Conservation (phyloP, 2,888 invertebrate species). For the Junonia oenone region DNA sequence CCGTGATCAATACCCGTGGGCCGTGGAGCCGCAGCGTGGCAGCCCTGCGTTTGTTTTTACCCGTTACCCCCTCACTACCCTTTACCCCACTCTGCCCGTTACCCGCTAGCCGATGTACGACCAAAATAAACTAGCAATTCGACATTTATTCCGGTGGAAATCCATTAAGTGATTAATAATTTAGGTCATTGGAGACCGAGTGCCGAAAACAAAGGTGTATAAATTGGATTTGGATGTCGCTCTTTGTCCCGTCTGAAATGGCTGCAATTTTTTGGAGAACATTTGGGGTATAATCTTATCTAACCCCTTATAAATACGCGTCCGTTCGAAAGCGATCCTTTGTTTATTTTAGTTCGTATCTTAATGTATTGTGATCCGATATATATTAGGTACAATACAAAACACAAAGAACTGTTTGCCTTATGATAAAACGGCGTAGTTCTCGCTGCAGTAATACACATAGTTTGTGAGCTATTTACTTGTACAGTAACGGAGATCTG, state of each 20-base stretch:
- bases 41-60: conserved; percentile 32
- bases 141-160: conserved; percentile 22
- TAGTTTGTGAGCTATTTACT: background rate
- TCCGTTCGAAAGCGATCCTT: background rate
- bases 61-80: conserved; percentile 30
- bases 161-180: conserved; percentile 31
- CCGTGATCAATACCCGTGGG: conserved; percentile 29
- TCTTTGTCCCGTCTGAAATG: background rate
- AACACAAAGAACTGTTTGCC: no score
- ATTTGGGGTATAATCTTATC: background rate
- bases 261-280: background rate
- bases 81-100: background rate
- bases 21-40: conserved; percentile 20
- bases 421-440: background rate
- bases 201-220: conserved; percentile 17
- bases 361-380: background rate
- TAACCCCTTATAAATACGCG: background rate
- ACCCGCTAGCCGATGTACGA: conserved; percentile 9
- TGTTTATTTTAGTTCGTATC: background rate
- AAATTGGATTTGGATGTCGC: conserved; percentile 8
- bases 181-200: conserved; percentile 18
- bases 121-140: conserved; percentile 17
- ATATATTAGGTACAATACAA: background rate
- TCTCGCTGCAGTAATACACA: background rate
- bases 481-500: background rate